Conservation (phyloP, 2,113 vertebrate genomes). For the Collichthys lucidus region DNA sequence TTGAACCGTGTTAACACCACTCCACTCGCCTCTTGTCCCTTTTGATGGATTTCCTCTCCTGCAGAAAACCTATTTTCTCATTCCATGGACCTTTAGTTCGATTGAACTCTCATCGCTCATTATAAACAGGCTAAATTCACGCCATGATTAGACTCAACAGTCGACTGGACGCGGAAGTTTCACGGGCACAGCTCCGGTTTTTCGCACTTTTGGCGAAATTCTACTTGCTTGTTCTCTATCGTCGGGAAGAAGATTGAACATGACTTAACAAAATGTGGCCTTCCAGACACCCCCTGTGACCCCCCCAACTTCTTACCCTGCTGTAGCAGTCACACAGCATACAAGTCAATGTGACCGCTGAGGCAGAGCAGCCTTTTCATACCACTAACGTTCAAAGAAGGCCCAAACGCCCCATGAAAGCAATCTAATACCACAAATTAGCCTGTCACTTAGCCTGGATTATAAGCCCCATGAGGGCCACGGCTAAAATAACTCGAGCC, state of each 20-base stretch:
- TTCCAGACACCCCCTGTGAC: constrained; percentile 13
- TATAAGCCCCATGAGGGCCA: constrained; percentile 70
- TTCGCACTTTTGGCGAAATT: constrained; percentile 16
- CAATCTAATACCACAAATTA: constrained; percentile 82
- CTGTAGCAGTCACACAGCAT: constrained; percentile 30
- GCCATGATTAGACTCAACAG: constrained; percentile 15
- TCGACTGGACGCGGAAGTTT: constrained; percentile 16
- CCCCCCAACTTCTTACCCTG: neutral
- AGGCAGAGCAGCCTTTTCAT: constrained; percentile 68
- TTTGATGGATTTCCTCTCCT: constrained; percentile 45
- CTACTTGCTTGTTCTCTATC: constrained; percentile 6
- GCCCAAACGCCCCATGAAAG: constrained; percentile 72
- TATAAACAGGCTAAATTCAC: constrained; percentile 36
- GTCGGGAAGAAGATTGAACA: constrained; percentile 50
- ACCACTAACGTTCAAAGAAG: constrained; percentile 65
- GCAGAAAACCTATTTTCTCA: constrained; percentile 48
- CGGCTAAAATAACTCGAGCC: constrained; percentile 73
- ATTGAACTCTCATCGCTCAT: constrained; percentile 40
- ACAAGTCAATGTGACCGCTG: constrained; percentile 65
- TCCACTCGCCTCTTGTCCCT: constrained; percentile 33
- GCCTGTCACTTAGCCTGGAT: constrained; percentile 81
- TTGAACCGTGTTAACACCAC: constrained; percentile 33
- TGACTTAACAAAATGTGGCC: constrained; percentile 53
- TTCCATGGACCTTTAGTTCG: constrained; percentile 36
- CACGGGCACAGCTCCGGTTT: neutral